Conservation (phyloP, 2,797 vertebrate genomes). For the Muscicapa striata region DNA sequence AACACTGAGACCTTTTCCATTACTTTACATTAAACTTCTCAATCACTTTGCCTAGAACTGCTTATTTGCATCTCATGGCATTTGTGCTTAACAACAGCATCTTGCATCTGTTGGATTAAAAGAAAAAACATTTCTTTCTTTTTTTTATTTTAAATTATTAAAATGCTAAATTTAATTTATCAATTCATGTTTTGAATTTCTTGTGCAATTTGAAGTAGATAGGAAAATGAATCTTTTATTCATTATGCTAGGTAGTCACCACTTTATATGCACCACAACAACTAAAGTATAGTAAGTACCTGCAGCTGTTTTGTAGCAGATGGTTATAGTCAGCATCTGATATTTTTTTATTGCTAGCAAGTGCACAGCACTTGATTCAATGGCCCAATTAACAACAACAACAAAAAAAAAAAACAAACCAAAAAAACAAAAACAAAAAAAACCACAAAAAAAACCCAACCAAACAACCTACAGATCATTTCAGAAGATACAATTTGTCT, state of each 20-base stretch:
- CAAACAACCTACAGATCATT: not conserved
- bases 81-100: not conserved
- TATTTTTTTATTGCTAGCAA: not conserved
- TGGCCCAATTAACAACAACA: not conserved
- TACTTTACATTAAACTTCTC: not conserved
- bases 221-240: not conserved
- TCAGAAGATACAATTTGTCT: not conserved
- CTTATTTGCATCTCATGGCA: not conserved
- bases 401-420: no score
- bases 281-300: constrained; percentile 27
- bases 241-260: not conserved
- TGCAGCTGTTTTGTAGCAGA: constrained; percentile 62
- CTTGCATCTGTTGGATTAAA: not conserved
- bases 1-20: not conserved
- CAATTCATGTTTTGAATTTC: not conserved
- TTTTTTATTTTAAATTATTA: not conserved
- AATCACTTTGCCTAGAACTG: not conserved
- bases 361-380: not conserved
- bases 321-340: constrained; percentile 29
- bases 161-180: not conserved
- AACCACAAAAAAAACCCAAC: not conserved
- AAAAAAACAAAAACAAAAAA: not conserved
- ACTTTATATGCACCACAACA: constrained; percentile 21
- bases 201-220: not conserved
- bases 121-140: not conserved